Percentiles rank a stretch among this genome's conserved stretches.
phyloP scores from a whole-genome alignment of 2,888 invertebrate species.

The Sipha maydis region DNA sequence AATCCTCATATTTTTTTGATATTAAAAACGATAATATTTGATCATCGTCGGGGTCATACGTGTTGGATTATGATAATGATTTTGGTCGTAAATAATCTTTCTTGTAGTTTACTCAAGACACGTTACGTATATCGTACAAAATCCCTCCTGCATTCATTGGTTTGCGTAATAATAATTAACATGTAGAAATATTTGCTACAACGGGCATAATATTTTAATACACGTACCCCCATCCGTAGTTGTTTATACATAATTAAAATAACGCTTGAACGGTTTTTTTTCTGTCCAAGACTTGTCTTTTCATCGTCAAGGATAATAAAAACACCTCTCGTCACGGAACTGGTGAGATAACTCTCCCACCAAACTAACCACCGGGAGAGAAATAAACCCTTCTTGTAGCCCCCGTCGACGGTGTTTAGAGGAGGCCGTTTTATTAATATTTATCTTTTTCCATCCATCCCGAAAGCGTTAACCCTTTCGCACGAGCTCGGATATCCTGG shows the following conservation, averaged over 20 bases:
- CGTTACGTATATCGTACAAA: background rate
- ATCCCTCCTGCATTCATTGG: background rate
- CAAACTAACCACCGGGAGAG: background rate
- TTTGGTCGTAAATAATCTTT: background rate
- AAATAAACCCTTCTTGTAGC: background rate
- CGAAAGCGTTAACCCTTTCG: conserved; percentile 54
- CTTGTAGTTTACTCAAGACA: background rate
- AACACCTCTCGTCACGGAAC: background rate
- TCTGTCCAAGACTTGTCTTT: background rate
- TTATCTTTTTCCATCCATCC: conserved; percentile 32
- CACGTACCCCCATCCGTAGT: background rate
- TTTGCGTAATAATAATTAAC: background rate
- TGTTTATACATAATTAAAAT: conserved; percentile 13
- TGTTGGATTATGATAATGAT: no score
- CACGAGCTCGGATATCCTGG: conserved; percentile 44
- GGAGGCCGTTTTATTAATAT: conserved; percentile 38
- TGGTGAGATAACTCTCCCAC: background rate
- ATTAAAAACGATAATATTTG: no score
- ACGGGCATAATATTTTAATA: background rate
- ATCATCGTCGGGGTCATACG: no score
- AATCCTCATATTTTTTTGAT: no score
- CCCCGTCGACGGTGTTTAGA: background rate
- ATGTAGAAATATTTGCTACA: background rate
- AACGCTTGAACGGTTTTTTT: background rate
- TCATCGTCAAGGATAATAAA: conserved; percentile 21